Base-by-base conservation (phyloP, 2,888 invertebrate species). In the Thymelicus lineola region DNA sequence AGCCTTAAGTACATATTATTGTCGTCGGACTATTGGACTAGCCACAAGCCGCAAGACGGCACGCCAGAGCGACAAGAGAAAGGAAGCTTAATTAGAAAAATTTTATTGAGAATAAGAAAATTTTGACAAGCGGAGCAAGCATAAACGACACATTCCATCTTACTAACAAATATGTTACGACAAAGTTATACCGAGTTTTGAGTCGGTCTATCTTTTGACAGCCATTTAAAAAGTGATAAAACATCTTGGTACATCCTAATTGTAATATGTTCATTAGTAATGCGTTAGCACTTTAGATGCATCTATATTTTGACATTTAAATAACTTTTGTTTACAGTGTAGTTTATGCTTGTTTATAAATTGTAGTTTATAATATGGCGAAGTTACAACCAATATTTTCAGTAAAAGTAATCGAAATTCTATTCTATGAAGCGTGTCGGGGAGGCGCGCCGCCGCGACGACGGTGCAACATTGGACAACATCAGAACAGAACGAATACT, bases 401-500 rank as follows among this genome's bases (percentile, higher is more conserved):
- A 60, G 20, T 28, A 59, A 60, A 42, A 53, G 20, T 20, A 64
- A 53, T 64, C 14, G 28, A 66, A 42, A 17, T 28, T 72, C 75
- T 77, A 75, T 67, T 71, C 76, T 78, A 77, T 69, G 69, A 78
- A 77, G 77, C 76, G 77, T 77, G 77, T 75, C 76, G 76, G 66
- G 72, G 72, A 75, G 75, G 73, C 76, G 75, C 72, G 74, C 76
- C 77, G 75, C 75, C 76, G 74, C 72, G 74, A 75, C 77, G 75
- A 74, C 76, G 74, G 76, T 77, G 78, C 76, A 74, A 64, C 73
- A 69, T 74, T 14, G 17, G n/a, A 35, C 76, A 75, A 63, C 74
- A 67, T 75, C 28, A 14, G n/a, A 45, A 53, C 63, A 64, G 58
- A 69, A 77, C 67, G 69, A 75, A 72, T 36, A 71, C 59, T 42